A percentile compares a stretch with the other conserved stretches of the same genome.
phyloP scores from a whole-genome alignment of 2,888 invertebrate species.

The Creontiades dilutus region DNA sequence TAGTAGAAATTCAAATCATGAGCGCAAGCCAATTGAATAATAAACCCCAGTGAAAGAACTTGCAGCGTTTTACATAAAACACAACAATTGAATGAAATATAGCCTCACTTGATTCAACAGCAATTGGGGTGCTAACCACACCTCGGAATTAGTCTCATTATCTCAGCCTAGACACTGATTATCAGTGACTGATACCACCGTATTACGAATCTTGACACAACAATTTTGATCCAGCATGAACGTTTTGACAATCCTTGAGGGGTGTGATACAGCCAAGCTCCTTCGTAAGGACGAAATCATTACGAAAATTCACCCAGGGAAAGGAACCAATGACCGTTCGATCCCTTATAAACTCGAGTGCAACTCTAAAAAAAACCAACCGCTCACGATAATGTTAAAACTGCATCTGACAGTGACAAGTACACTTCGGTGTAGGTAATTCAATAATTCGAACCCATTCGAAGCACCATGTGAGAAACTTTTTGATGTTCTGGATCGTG shows the following conservation, averaged over 20 bases:
- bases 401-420: not conserved
- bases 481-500: slow-evolving; percentile 14
- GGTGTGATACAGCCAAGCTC: not conserved
- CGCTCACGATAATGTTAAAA: not conserved
- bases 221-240: not conserved
- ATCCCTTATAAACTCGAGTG: not conserved
- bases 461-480: not conserved
- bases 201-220: not conserved
- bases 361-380: not conserved
- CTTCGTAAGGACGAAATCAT: not conserved
- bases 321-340: not conserved
- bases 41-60: too few relatives aligned
- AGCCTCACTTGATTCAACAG: too few relatives aligned
- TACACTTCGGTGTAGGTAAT: not conserved
- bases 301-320: not conserved
- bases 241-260: not conserved
- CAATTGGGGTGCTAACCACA: too few relatives aligned
- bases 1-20: too few relatives aligned
- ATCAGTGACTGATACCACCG: too few relatives aligned
- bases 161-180: too few relatives aligned
- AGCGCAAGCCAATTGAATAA: too few relatives aligned
- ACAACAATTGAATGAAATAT: too few relatives aligned
- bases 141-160: too few relatives aligned
- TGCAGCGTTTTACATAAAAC: too few relatives aligned
- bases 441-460: not conserved